Percentiles rank a stretch among this genome's conserved stretches.
Conservation (phyloP, 1,140 invertebrate genomes). For the Ceratoteleas bidentatus region DNA sequence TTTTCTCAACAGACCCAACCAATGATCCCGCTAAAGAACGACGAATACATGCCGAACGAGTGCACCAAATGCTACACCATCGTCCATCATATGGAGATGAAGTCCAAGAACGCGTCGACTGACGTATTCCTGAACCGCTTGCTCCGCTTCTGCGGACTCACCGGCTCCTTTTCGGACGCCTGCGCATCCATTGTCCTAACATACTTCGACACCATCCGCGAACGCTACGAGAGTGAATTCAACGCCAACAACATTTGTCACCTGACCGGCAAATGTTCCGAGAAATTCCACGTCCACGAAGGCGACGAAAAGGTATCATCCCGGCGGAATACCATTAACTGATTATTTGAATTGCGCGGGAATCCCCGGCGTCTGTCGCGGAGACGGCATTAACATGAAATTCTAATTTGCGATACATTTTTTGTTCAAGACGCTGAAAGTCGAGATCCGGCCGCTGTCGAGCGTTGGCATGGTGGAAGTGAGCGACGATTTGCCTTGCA, state of each 20-base stretch:
- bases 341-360: constrained; percentile 2
- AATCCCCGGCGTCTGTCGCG: background rate
- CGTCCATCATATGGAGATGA: constrained; percentile 76
- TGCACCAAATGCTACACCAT: constrained; percentile 78
- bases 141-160: constrained; percentile 83
- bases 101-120: constrained; percentile 68
- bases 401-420: constrained; percentile 15
- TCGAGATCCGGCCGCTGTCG: constrained; percentile 83
- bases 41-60: constrained; percentile 75
- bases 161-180: constrained; percentile 88
- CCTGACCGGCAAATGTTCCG: constrained; percentile 86
- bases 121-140: constrained; percentile 70
- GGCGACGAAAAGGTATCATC: constrained; percentile 77
- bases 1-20: constrained; percentile 30
- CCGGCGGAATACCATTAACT: constrained; percentile 16
- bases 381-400: constrained; percentile 25
- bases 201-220: constrained; percentile 87
- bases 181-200: constrained; percentile 87
- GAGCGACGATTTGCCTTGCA: constrained; percentile 88
- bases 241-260: constrained; percentile 86
- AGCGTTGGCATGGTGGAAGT: constrained; percentile 82
- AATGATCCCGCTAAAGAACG: constrained; percentile 64
- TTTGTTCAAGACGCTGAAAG: constrained; percentile 66
- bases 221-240: constrained; percentile 84
- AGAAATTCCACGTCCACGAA: constrained; percentile 85